Conservation (phyloP, 2,888 invertebrate genomes). For the Nebria salina region DNA sequence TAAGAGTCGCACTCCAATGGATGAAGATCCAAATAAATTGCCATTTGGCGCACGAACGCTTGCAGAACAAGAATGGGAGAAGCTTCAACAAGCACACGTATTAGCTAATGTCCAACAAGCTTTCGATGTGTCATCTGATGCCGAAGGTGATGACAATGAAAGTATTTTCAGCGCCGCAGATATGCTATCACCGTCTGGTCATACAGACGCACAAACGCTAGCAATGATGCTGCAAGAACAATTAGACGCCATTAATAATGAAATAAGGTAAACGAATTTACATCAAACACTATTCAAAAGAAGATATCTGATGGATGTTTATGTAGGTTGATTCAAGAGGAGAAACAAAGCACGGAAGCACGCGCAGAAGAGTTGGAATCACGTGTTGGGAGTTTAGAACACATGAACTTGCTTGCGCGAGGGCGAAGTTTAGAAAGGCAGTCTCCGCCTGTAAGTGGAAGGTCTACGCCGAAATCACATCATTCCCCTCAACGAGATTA, state of each 20-base stretch:
- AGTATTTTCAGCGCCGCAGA: conserved; percentile 79
- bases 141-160: conserved; percentile 77
- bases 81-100: conserved; percentile 90
- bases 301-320: conserved; percentile 19
- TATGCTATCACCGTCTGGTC: conserved; percentile 71
- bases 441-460: conserved; percentile 88
- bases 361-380: conserved; percentile 97
- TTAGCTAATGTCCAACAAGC: conserved; percentile 92
- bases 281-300: conserved; percentile 65
- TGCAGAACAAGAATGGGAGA: conserved; percentile 90
- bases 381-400: conserved; percentile 93
- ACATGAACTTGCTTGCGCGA: conserved; percentile 84
- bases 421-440: conserved; percentile 76
- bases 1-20: conserved; percentile 69
- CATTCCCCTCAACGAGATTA: conserved; percentile 85
- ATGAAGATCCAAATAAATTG: conserved; percentile 65
- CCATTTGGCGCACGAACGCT: conserved; percentile 63
- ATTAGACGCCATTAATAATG: conserved; percentile 99
- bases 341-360: conserved; percentile 96
- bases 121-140: conserved; percentile 89
- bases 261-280: conserved; percentile 73
- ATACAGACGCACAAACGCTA: conserved; percentile 94
- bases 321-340: conserved; percentile 79
- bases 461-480: conserved; percentile 84
- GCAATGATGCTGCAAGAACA: conserved; percentile 99